Percentiles rank a stretch among this genome's conserved stretches.
Conservation (phyloP, 2,797 vertebrate genomes). For the Sciaenops ocellatus region DNA sequence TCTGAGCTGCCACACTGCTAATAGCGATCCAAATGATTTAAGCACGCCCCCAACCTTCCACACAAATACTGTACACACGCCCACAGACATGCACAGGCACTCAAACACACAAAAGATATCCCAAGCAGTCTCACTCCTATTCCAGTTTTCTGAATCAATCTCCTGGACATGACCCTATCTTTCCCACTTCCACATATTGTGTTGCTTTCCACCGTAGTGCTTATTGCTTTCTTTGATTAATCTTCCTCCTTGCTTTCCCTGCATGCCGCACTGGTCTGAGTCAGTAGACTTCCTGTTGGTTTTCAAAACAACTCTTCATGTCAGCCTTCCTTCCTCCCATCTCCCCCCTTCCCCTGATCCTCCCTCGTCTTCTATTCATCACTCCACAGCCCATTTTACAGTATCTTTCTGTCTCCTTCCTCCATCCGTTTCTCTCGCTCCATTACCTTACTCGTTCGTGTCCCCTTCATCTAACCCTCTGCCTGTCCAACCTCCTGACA, state of each 20-base stretch:
- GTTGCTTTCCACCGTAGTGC: slow-evolving; percentile 70
- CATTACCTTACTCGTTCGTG: slow-evolving; percentile 77
- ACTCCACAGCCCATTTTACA: slow-evolving; percentile 79
- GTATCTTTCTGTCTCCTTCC: slow-evolving; percentile 77
- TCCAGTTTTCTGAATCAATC: slow-evolving; percentile 63
- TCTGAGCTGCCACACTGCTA: slow-evolving; percentile 26
- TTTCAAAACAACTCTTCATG: slow-evolving; percentile 82
- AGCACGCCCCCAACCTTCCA: not conserved
- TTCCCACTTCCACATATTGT: slow-evolving; percentile 74
- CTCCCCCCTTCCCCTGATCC: slow-evolving; percentile 55
- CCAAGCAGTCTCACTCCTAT: slow-evolving; percentile 32
- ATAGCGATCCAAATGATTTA: slow-evolving; percentile 31
- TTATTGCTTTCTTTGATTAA: slow-evolving; percentile 84
- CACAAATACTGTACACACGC: slow-evolving; percentile 20
- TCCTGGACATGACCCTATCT: slow-evolving; percentile 68
- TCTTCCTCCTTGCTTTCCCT: slow-evolving; percentile 70
- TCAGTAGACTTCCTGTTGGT: slow-evolving; percentile 80
- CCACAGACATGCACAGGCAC: slow-evolving; percentile 31
- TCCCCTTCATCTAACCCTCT: slow-evolving; percentile 81
- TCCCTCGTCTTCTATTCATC: slow-evolving; percentile 79
- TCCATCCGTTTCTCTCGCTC: slow-evolving; percentile 79
- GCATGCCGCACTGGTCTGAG: slow-evolving; percentile 71
- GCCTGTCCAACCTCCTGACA: slow-evolving; percentile 79
- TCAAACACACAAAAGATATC: slow-evolving; percentile 39
- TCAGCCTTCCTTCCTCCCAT: slow-evolving; percentile 75